These are phyloP conservation scores for Lophochroa leadbeateri DNA, from an alignment of 2,113 vertebrate genomes.

Conservation along the genomic window DNA sequence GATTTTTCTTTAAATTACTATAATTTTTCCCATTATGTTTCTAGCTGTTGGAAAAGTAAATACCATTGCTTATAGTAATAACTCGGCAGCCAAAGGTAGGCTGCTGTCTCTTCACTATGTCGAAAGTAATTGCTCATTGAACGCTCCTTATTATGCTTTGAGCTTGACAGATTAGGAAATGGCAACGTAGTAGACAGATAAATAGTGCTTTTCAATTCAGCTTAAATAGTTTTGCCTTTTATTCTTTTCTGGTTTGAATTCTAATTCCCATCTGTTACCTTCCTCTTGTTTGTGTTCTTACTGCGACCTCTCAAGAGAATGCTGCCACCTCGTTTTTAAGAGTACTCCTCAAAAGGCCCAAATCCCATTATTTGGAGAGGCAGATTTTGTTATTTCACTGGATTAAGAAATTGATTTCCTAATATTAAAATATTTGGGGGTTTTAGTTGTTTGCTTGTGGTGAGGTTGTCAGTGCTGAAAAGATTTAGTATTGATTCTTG, in stretches of 20 bases:
- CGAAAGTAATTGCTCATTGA: slow-evolving; percentile 1
- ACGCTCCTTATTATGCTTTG: not conserved
- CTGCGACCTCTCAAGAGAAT: not conserved
- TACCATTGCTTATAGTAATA: not conserved
- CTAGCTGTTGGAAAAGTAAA: not conserved
- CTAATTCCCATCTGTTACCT: not conserved
- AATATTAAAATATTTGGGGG: not conserved
- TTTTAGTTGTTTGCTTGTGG: not conserved
- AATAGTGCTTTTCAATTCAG: slow-evolving; percentile 24
- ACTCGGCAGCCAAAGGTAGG: not conserved
- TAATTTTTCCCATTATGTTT: not conserved
- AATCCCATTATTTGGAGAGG: not conserved
- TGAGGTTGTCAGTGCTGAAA: not conserved
- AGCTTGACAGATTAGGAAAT: slow-evolving; percentile 15
- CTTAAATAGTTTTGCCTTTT: slow-evolving; percentile 15
- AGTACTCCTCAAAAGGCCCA: not conserved
- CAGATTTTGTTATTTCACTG: not conserved
- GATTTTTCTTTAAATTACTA: not conserved
- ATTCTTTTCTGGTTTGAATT: not conserved
- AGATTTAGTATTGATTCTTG: not conserved
- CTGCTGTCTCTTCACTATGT: not conserved
- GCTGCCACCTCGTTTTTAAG: not conserved
- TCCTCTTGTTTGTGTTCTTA: not conserved
- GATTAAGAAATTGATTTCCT: not conserved
- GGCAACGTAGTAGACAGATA: not conserved